phyloP scores from a whole-genome alignment of 2,888 invertebrate species.

The Zygothrica quintamaculata region DNA sequence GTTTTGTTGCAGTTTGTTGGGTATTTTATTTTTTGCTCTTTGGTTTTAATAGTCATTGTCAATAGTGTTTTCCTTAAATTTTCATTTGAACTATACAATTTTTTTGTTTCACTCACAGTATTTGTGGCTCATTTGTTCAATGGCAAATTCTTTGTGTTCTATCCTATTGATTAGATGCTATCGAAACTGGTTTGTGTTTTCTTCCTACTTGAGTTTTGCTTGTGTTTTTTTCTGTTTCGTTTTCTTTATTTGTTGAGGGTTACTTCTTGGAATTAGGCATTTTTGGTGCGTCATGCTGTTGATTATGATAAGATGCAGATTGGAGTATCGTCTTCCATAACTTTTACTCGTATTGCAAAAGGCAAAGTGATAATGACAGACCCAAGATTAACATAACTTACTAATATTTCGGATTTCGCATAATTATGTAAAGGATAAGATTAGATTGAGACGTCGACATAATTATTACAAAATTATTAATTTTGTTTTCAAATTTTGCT shows the following conservation, averaged over 20 bases:
- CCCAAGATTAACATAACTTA: slow-evolving; percentile 17
- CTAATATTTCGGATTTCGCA: neutral
- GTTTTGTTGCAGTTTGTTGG: slow-evolving; percentile 35
- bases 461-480: no score
- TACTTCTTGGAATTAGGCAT: slow-evolving; percentile 49
- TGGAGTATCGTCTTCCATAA: slow-evolving; percentile 17
- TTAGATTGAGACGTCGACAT: no score
- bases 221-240: slow-evolving; percentile 2
- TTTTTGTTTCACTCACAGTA: slow-evolving; percentile 27
- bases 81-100: slow-evolving; percentile 59
- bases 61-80: slow-evolving; percentile 37
- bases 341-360: slow-evolving; percentile 59
- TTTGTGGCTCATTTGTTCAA: slow-evolving; percentile 55
- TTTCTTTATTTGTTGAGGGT: slow-evolving; percentile 4
- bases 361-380: slow-evolving; percentile 43
- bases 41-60: slow-evolving; percentile 12
- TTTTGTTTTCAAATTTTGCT: no score
- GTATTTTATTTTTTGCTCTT: no score
- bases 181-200: slow-evolving; percentile 25
- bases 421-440: no score
- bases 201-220: slow-evolving; percentile 9
- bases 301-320: slow-evolving; percentile 51
- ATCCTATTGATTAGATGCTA: slow-evolving; percentile 46
- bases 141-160: slow-evolving; percentile 16
- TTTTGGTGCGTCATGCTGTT: slow-evolving; percentile 40